Evolutionary conservation across 2,113 vertebrate genomes (phyloP), one percentile per base, ranked within the genome.

Genomic region (Capreolus pygargus): DNA sequence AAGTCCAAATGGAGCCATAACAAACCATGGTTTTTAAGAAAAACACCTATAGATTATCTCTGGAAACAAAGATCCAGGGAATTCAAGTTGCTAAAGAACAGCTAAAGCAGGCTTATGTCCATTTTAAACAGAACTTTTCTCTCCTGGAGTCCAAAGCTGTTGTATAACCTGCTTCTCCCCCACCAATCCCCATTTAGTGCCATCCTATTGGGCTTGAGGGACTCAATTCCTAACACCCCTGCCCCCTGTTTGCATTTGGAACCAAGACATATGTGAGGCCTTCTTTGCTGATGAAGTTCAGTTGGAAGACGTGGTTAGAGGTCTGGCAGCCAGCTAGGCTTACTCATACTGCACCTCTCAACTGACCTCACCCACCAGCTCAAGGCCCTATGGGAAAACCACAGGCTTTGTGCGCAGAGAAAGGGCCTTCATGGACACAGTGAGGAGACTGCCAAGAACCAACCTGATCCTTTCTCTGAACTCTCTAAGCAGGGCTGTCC

Each of bases 341-440:
- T 55, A 54, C 78, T n/a, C 52, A n/a, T 3, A 5, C 7, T 1
- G 6, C 23, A 45, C 45, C 36, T 61, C 3, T 52, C 33, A 84
- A 6, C 1, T 36, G 64, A 64, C 30, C 64, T 47, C 21, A 39
- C 17, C 28, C 10, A 27, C 19, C 30, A 50, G 30, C 0, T 0
- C 1, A 27, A 86, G 39, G 33, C 52, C 28, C 10, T 9, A 21
- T 52, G 86, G 57, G 52, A 43, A 92, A 50, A 25, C 64, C 61
- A 52, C 54, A 19, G 79, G 21, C n/a, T 39, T 36, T 16, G 8
- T 27, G 47, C 12, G 0, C 13, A 39, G 28, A 23, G 52, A 33
- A 43, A 76, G 43, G 54, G 57, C 47, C 33, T 76, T 54, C 12
- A 14, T 39, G 5, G 27, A 76, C 9, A 57, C 33, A 57, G 79